Base-by-base conservation (phyloP, 2,888 invertebrate genomes). In the Fragum fragum region DNA sequence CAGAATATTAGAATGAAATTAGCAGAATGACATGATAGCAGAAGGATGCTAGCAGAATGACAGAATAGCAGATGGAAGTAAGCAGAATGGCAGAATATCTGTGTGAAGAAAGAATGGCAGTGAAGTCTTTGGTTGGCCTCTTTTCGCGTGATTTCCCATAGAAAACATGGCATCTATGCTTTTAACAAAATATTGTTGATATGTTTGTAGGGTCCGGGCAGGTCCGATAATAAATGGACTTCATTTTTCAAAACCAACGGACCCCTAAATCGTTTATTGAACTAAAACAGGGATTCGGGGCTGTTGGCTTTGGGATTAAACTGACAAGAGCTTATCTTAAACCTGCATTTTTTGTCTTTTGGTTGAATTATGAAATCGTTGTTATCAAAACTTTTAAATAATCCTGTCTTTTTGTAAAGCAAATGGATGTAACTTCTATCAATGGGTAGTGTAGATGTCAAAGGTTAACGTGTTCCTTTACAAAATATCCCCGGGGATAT, bases 251-350 rank as follows among this genome's bases (percentile, higher is more conserved):
- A 23, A 14, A 18, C 39, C 23, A 6, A 11, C 14, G 66, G 66
- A 66, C 23, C 66, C 66, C 42, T 23, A 66, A 66, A 66, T 42
- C 42, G 66, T 66, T 66, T 66, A 66, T 66, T 66, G 42, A 66
- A 42, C 21, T 42, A 21, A 42, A 66, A 66, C 66, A 42, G 39
- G 42, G 39, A 39, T 66, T 23, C 0, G 66, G 23, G 6, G 32
- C n/a, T 66, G 42, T 66, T 66, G 23, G 66, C 36, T 66, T 39
- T n/a, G 5, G 66, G 66, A 39, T 66, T 66, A 66, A 23, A 26
- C 39, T 26, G 66, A 66, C 29, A 18, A 23, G 42, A 26, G 42
- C 66, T 66, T 66, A 66, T 66, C 66, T 42, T 23, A 66, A 42
- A n/a, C 42, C 32, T 32, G 26, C 28, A 14, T 28, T 57, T n/a